These are phyloP conservation scores for Lutjanus erythropterus DNA, from an alignment of 2,113 vertebrate genomes.

Conservation along the genomic window DNA sequence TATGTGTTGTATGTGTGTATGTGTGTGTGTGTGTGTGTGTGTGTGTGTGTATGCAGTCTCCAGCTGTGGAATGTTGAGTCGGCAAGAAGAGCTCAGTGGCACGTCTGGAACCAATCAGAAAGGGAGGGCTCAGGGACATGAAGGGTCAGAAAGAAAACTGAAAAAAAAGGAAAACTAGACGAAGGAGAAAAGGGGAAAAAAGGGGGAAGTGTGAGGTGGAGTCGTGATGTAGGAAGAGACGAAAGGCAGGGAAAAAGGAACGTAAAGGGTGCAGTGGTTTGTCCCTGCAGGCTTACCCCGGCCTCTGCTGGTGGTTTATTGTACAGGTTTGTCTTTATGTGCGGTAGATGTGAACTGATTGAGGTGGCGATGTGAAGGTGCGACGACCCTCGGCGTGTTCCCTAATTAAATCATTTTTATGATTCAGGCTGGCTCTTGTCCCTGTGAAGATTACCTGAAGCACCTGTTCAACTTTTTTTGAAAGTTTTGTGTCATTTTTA, in stretches of 20 bases:
- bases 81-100: constrained; percentile 84
- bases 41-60: constrained; percentile 69
- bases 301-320: constrained; percentile 76
- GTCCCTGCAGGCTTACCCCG: constrained; percentile 52
- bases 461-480: constrained; percentile 57
- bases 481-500: constrained; percentile 75
- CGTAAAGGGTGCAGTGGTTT: constrained; percentile 14
- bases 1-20: constrained; percentile 49
- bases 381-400: not conserved
- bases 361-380: constrained; percentile 19
- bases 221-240: constrained; percentile 47
- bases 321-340: constrained; percentile 31
- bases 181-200: constrained; percentile 25
- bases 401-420: constrained; percentile 11
- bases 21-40: constrained; percentile 39
- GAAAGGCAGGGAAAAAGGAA: constrained; percentile 36
- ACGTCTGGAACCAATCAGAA: constrained; percentile 85
- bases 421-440: constrained; percentile 55
- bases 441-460: constrained; percentile 75
- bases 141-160: constrained; percentile 59
- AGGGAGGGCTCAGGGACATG: constrained; percentile 68
- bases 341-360: constrained; percentile 2
- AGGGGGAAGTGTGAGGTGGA: constrained; percentile 49
- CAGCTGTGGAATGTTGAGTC: constrained; percentile 86
- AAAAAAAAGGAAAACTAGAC: constrained; percentile 32